These are phyloP conservation scores for Siphamia tubifer DNA, from an alignment of 2,113 vertebrate species.

Conservation along the genomic window DNA sequence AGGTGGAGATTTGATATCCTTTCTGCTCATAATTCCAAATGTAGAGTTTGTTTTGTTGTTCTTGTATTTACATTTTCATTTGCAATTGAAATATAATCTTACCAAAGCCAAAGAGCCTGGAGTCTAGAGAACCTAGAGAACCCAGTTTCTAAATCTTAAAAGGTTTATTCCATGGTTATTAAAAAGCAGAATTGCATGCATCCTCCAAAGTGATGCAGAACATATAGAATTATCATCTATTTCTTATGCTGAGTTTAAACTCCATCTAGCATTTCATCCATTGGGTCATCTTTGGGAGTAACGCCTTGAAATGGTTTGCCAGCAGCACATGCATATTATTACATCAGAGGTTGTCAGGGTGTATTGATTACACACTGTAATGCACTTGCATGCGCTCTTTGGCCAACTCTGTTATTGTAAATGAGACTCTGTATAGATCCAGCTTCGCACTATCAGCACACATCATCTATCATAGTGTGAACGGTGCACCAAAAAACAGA, in stretches of 20 bases:
- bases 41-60: no score
- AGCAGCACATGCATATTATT: constrained; percentile 70
- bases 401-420: constrained; percentile 63
- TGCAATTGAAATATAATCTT: no score
- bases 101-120: not conserved
- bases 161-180: not conserved
- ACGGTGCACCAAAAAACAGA: not conserved
- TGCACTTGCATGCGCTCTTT: constrained; percentile 64
- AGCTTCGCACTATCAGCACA: constrained; percentile 47
- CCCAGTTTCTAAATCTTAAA: no score
- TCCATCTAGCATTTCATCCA: constrained; percentile 56
- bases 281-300: constrained; percentile 55
- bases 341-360: constrained; percentile 64
- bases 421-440: constrained; percentile 63
- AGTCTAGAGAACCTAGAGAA: no score
- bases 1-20: no score
- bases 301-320: constrained; percentile 51
- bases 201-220: constrained; percentile 1
- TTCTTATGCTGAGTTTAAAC: not conserved
- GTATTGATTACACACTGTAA: constrained; percentile 71
- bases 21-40: no score
- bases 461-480: constrained; percentile 56
- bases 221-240: constrained; percentile 30
- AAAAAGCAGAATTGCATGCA: not conserved
- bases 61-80: no score